Conservation (phyloP, 2,113 vertebrate species). For the Heterochromis multidens region DNA sequence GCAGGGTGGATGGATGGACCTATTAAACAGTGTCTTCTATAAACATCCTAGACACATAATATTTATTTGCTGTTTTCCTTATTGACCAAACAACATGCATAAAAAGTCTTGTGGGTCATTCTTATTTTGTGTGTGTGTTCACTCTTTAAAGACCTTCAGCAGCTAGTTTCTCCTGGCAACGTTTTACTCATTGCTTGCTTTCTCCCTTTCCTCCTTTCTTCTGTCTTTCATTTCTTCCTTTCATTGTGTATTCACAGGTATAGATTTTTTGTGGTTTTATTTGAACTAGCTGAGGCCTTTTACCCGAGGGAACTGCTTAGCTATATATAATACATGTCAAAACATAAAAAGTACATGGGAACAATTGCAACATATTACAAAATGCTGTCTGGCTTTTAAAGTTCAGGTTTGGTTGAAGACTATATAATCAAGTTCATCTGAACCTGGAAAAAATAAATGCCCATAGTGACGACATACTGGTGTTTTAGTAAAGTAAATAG, state of each 20-base stretch:
- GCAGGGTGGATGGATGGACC: not conserved
- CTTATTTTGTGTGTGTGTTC: conserved; percentile 20
- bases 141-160: conserved; percentile 4
- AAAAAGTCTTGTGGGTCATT: not conserved
- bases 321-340: not conserved
- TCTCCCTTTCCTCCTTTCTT: not conserved
- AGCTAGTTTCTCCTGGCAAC: not conserved
- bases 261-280: not conserved
- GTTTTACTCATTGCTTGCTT: not conserved
- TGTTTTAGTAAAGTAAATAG: not conserved
- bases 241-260: not conserved
- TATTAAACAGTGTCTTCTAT: not conserved
- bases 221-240: not conserved
- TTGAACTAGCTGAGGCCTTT: not conserved
- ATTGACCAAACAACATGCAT: not conserved
- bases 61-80: conserved; percentile 10
- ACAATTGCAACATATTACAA: not conserved
- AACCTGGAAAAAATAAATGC: not conserved
- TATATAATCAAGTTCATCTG: not conserved
- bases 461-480: not conserved
- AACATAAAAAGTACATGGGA: not conserved
- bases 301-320: not conserved
- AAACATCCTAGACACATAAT: not conserved
- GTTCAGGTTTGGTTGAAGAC: not conserved
- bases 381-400: not conserved